Evolutionary conservation across 2,888 invertebrate species (phyloP).

Genomic region (Ametastegia equiseti): DNA sequence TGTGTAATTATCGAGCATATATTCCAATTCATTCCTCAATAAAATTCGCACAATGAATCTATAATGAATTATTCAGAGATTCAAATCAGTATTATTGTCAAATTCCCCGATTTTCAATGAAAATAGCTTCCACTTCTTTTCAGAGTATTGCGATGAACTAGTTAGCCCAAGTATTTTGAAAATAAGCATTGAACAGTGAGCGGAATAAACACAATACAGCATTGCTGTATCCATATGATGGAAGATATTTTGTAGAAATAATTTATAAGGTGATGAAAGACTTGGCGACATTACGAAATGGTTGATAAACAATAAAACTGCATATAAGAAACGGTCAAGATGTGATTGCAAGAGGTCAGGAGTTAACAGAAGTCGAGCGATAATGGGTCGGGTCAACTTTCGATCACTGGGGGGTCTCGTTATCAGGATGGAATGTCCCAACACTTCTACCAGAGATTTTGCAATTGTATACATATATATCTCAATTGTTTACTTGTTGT

Average conservation of each 20-base stretch:
- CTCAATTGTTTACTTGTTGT: neutral
- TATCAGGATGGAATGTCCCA: constrained; percentile 46
- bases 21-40: too few relatives aligned
- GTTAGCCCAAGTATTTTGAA: neutral
- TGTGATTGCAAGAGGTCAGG: constrained; percentile 63
- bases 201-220: neutral
- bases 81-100: too few relatives aligned
- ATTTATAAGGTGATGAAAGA: constrained; percentile 1
- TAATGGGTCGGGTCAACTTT: constrained; percentile 56
- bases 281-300: constrained; percentile 25
- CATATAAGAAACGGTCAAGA: constrained; percentile 53
- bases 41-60: too few relatives aligned
- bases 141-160: too few relatives aligned
- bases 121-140: too few relatives aligned
- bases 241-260: neutral
- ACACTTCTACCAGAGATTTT: neutral
- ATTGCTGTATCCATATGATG: neutral
- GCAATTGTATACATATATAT: neutral
- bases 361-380: constrained; percentile 68
- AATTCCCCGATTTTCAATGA: too few relatives aligned
- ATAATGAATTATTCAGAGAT: too few relatives aligned
- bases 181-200: neutral
- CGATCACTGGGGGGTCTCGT: constrained; percentile 65
- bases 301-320: constrained; percentile 38
- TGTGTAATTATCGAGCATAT: too few relatives aligned